Base-by-base conservation (phyloP, 2,113 vertebrate genomes). In the Pitta sordida region DNA sequence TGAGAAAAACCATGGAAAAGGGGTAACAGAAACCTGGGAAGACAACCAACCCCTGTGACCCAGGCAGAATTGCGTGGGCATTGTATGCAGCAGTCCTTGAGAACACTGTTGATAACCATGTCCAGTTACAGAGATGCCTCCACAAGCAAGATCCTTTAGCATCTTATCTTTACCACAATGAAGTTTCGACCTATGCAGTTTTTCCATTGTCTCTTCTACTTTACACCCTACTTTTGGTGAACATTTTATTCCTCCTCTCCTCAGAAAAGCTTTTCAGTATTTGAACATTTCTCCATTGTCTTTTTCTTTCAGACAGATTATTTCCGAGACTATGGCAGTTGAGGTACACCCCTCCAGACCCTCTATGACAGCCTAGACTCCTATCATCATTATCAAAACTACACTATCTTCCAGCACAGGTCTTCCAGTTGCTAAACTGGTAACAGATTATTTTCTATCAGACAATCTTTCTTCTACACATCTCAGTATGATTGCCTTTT, bases 401-500 rank as follows among this genome's bases (percentile, higher is more conserved):
- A 19, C 15, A 26, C 13, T 4, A 2, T n/a, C 82, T 84, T 62
- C 26, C 65, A 75, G 43, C 5, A 56, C 53, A 88, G 60, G 19
- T 49, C 73, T 63, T 93, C 71, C 71, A 58, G 63, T 62, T 52
- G 37, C 46, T 83, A 58, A 90, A 91, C 37, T 83, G 82, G 53
- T 60, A 26, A 62, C 34, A 84, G 48, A 59, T 67, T 75, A 71
- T 64, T 86, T 93, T 3, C 1, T 70, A 79, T 56, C 75, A 93
- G 78, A 93, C 63, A 58, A 13, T 64, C 65, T 63, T 62, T 64
- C 29, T 89, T 94, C 63, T 77, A 22, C 59, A 37, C 75, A 82
- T 88, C 69, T 96, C 75, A 73, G 11, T 10, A 10, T 5, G 32
- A 91, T 34, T 90, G 87, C 95, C 78, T 95, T 95, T 96, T 95